Percentiles rank a stretch among this genome's conserved stretches.
Evolutionary conservation across 92 coral and sea anemone species (phyloP).

Genomic region (Zoanthus sansibaricus): DNA sequence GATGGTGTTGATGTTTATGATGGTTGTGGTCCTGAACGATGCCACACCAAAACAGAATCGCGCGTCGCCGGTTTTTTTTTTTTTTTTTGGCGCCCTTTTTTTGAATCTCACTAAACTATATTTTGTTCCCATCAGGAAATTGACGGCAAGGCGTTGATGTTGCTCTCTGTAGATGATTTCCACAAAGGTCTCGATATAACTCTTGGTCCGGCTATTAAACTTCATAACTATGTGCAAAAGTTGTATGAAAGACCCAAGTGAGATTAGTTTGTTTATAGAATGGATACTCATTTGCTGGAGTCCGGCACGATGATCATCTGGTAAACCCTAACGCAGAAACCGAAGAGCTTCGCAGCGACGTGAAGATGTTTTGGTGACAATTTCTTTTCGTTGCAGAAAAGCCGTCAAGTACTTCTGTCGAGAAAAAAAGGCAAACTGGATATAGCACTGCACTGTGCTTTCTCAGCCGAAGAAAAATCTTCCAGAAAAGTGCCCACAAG

Average conservation of each 20-base stretch:
- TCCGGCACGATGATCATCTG: too few relatives aligned
- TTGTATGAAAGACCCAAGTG: conserved; percentile 54
- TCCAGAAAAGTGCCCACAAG: not conserved
- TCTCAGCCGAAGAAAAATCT: not conserved
- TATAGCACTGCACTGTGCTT: not conserved
- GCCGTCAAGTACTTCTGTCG: too few relatives aligned
- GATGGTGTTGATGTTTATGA: not conserved
- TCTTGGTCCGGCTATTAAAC: conserved; percentile 88
- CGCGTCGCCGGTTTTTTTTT: not conserved
- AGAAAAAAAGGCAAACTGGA: too few relatives aligned
- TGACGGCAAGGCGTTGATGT: conserved; percentile 85
- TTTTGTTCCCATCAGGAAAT: conserved; percentile 67
- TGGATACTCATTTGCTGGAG: too few relatives aligned
- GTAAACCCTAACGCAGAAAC: too few relatives aligned
- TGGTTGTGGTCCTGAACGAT: not conserved
- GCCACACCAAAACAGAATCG: not conserved
- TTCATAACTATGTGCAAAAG: conserved; percentile 78
- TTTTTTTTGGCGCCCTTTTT: not conserved
- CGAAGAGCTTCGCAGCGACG: too few relatives aligned
- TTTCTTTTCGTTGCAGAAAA: too few relatives aligned
- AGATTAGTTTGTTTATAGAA: not conserved
- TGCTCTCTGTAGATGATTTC: conserved; percentile 84
- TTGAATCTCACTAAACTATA: too few relatives aligned
- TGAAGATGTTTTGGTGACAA: too few relatives aligned
- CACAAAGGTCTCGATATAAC: conserved; percentile 89